Conservation (phyloP, 2,797 vertebrate genomes). For the Lateolabrax maculatus region DNA sequence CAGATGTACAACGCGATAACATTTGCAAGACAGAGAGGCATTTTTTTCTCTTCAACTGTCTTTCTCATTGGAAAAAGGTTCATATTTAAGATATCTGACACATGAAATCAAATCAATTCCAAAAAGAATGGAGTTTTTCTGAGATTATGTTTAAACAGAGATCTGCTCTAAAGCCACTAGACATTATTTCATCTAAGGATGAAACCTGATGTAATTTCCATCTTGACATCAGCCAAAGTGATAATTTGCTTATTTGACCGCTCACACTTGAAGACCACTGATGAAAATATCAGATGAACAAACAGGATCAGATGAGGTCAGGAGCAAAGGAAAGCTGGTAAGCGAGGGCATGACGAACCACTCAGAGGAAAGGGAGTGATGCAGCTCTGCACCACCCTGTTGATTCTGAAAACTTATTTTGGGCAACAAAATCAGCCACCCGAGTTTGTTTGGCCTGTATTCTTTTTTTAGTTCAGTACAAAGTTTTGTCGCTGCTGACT, state of each 20-base stretch:
- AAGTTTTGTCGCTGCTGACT: too few relatives aligned
- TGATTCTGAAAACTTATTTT: not conserved
- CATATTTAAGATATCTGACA: not conserved
- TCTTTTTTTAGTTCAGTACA: not conserved
- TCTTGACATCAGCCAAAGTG: not conserved
- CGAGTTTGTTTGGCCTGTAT: not conserved
- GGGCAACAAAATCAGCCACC: not conserved
- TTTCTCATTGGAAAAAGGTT: constrained; percentile 37
- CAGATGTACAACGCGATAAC: constrained; percentile 38
- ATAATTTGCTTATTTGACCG: constrained; percentile 19
- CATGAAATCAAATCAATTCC: too few relatives aligned
- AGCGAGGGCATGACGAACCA: not conserved
- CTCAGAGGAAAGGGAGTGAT: not conserved
- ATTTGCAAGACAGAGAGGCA: constrained; percentile 27
- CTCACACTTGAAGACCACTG: not conserved
- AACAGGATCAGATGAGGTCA: constrained; percentile 3
- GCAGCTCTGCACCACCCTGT: not conserved
- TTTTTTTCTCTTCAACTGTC: constrained; percentile 18
- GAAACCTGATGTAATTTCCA: constrained; percentile 9
- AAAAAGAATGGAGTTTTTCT: too few relatives aligned
- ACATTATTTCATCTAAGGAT: not conserved
- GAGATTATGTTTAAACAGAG: too few relatives aligned
- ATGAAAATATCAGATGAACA: not conserved
- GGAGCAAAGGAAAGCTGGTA: not conserved
- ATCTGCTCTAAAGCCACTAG: not conserved